A percentile compares a stretch with the other conserved stretches of the same genome.
Evolutionary conservation across 64 coral and sea anemone genomes (phyloP).

Genomic region (Stylophora pistillata): DNA sequence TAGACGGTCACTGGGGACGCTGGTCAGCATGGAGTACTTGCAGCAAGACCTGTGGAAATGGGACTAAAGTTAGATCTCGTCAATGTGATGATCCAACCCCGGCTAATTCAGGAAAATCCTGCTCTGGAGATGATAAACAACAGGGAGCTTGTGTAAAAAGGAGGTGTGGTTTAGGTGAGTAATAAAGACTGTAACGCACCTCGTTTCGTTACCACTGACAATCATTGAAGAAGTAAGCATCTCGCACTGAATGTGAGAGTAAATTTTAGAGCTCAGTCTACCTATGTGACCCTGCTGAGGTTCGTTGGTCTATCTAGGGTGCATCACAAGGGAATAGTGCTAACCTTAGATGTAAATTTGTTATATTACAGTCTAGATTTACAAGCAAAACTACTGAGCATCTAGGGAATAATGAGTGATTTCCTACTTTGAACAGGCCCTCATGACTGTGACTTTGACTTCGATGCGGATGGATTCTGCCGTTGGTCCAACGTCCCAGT

Average conservation of each 20-base stretch:
- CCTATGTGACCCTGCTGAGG: too few species aligned
- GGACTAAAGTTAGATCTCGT: conserved; percentile 32
- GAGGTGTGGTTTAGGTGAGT: conserved; percentile 72
- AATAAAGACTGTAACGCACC: background rate
- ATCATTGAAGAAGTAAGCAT: too few species aligned
- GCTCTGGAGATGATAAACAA: conserved; percentile 50
- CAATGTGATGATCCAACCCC: conserved; percentile 72
- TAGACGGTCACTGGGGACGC: conserved; percentile 75
- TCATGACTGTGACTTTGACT: conserved; percentile 82
- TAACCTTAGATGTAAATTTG: too few species aligned
- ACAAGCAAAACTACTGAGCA: background rate
- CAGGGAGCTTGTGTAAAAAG: conserved; percentile 23
- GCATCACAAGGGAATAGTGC: too few species aligned
- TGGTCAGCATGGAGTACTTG: conserved; percentile 82
- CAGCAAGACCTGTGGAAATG: conserved; percentile 51
- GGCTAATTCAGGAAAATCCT: conserved; percentile 45
- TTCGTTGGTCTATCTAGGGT: too few species aligned
- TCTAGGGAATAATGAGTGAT: background rate
- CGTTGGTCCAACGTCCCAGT: conserved; percentile 54
- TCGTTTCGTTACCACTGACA: too few species aligned
- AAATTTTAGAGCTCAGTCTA: too few species aligned
- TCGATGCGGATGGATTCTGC: conserved; percentile 31
- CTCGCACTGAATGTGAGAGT: too few species aligned
- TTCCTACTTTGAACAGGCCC: conserved; percentile 14
- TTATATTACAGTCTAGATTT: too few species aligned